Conservation (phyloP, 2,797 vertebrate species). For the Acanthopagrus latus region DNA sequence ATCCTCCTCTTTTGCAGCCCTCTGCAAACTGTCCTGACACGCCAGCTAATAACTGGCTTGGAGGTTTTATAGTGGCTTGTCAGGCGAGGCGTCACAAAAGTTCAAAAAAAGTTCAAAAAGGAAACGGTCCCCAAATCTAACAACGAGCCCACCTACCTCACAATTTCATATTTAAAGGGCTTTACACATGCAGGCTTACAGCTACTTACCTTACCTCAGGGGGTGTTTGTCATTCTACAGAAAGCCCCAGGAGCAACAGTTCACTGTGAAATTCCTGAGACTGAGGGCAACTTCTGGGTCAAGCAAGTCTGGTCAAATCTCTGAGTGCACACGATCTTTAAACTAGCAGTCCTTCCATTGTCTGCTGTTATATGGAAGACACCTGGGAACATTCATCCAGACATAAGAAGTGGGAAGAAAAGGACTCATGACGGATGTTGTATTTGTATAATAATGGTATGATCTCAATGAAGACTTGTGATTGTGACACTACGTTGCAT, state of each 20-base stretch:
- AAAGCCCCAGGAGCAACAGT: slow-evolving; percentile 29
- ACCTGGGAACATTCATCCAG: neutral
- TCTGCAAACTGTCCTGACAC: slow-evolving; percentile 39
- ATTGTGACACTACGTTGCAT: neutral
- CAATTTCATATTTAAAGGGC: neutral
- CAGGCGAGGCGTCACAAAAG: slow-evolving; percentile 13
- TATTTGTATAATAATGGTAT: neutral
- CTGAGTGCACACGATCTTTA: slow-evolving; percentile 11
- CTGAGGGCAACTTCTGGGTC: slow-evolving; percentile 12
- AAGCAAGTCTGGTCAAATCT: slow-evolving; percentile 44
- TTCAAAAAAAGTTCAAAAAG: slow-evolving; percentile 18
- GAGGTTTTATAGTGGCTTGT: neutral
- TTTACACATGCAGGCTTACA: neutral
- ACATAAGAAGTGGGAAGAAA: neutral
- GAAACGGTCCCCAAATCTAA: neutral
- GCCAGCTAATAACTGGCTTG: slow-evolving; percentile 17
- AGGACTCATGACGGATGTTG: neutral
- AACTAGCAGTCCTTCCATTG: neutral
- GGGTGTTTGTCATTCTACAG: slow-evolving; percentile 29
- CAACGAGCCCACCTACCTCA: neutral
- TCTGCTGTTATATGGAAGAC: neutral
- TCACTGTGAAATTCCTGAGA: slow-evolving; percentile 70
- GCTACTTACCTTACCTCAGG: slow-evolving; percentile 13
- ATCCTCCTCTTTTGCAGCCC: slow-evolving; percentile 9
- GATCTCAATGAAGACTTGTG: neutral